phyloP scores from a whole-genome alignment of 2,113 vertebrate species.

The Pygoscelis antarcticus region DNA sequence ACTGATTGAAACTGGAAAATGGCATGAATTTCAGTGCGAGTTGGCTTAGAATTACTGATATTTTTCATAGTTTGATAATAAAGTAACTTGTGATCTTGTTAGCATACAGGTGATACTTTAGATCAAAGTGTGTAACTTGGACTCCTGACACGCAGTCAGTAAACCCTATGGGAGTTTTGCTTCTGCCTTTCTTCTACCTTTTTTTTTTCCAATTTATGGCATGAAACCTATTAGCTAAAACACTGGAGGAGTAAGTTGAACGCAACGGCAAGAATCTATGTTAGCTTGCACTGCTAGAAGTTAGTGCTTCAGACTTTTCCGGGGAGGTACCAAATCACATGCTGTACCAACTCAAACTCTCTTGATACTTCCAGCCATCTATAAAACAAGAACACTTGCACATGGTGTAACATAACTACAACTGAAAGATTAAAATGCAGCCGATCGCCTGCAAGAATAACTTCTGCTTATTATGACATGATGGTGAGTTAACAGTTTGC shows the following conservation, averaged over 20 bases:
- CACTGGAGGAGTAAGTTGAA: background rate
- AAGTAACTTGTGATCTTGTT: background rate
- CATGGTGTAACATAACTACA: background rate
- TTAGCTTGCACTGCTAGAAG: background rate
- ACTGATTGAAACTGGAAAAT: background rate
- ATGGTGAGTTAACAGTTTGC: background rate
- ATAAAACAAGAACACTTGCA: background rate
- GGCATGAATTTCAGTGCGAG: background rate
- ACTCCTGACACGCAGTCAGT: background rate
- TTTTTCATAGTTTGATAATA: background rate
- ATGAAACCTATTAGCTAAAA: background rate
- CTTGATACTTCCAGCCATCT: background rate
- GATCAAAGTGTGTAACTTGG: background rate
- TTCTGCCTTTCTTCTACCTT: background rate
- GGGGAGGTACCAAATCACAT: background rate
- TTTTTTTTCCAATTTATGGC: background rate
- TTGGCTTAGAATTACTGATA: background rate
- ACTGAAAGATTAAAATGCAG: background rate
- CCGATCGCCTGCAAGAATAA: background rate
- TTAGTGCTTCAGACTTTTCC: background rate
- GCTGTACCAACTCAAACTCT: background rate
- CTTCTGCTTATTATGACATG: background rate
- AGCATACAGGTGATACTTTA: background rate
- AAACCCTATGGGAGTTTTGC: background rate
- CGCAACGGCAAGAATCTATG: background rate